Base-by-base conservation (phyloP, 2,113 vertebrate species). In the Hippoglossus stenolepis region DNA sequence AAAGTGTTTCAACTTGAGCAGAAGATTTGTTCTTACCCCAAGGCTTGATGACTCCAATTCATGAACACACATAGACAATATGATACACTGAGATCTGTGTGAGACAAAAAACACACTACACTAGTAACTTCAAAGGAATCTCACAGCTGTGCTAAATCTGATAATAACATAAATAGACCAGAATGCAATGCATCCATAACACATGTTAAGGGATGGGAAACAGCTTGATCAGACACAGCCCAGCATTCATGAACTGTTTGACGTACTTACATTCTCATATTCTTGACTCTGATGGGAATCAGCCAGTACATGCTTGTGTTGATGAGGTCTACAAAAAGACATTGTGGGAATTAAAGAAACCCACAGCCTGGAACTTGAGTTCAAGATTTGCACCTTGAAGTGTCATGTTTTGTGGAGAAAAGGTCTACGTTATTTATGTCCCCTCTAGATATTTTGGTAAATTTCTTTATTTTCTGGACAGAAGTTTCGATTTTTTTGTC, bases 151-250 rank as follows among this genome's bases (percentile, higher is more conserved):
- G 40, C 10, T 43, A 12, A 43, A 43, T 43, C 8, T 2, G 5
- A 58, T 68, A 67, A 45, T 68, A 69, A 60, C 51, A 73, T 26
- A 84, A 87, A 87, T 84, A 84, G 81, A 84, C 26, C 49, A 87
- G 57, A 84, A 90, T 80, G 85, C 65, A 75, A 45, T 70, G 69
- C 73, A 85, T 82, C 83, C 26, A 63, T 60, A 74, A 51, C 85
- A 85, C 83, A 72, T 82, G 80, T 47, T 68, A 5, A 65, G 65
- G 65, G 26, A 65, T 3, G 18, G 56, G 63, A n/a, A 77, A n/a
- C 57, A 68, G 69, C 65, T 76, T 70, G 18, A 56, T 73, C 35
- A 60, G 70, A 73, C 85, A 79, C 84, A 88, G 72, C 86, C 80
- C 15, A 15, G 24, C 35, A n/a, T 70, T 82, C 83, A 56, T 69